Evolutionary conservation across 2,888 invertebrate species (phyloP).

Genomic region (Arge pagana): DNA sequence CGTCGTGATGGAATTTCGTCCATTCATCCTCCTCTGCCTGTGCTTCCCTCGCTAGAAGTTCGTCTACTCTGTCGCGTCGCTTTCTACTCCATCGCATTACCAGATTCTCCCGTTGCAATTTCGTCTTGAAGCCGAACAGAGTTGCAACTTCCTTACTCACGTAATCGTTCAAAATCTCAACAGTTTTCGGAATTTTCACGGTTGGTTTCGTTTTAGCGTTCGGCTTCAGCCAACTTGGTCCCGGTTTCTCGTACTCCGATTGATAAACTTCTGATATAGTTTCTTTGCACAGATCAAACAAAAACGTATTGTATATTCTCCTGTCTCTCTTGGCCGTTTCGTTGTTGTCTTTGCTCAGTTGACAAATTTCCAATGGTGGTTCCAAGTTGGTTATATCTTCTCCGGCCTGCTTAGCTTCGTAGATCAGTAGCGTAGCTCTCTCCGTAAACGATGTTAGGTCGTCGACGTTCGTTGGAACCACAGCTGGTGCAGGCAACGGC

Average conservation of each 20-base stretch:
- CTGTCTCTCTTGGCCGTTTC: conserved; percentile 46
- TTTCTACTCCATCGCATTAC: conserved; percentile 68
- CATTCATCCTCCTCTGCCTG: conserved; percentile 74
- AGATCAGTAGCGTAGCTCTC: conserved; percentile 58
- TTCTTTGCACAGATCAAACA: conserved; percentile 69
- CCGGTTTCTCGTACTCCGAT: conserved; percentile 55
- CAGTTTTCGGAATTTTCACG: conserved; percentile 59
- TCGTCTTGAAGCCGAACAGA: conserved; percentile 62
- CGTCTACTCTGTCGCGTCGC: conserved; percentile 73
- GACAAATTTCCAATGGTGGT: conserved; percentile 48
- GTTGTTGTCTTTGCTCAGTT: conserved; percentile 45
- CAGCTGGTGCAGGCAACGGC: conserved; percentile 48
- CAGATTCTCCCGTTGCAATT: conserved; percentile 62
- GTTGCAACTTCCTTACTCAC: conserved; percentile 62
- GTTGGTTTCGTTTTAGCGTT: conserved; percentile 56
- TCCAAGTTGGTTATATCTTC: conserved; percentile 47
- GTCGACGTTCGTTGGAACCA: conserved; percentile 58
- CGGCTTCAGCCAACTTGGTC: conserved; percentile 62
- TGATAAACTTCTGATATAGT: conserved; percentile 62
- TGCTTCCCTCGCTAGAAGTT: conserved; percentile 71
- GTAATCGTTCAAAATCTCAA: conserved; percentile 59
- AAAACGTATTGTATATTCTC: conserved; percentile 62
- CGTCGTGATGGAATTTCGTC: conserved; percentile 75
- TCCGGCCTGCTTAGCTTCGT: conserved; percentile 54
- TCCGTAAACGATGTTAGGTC: conserved; percentile 59